These are phyloP conservation scores for Pseudopipra pipra DNA, from an alignment of 2,113 vertebrate genomes.

Conservation along the genomic window DNA sequence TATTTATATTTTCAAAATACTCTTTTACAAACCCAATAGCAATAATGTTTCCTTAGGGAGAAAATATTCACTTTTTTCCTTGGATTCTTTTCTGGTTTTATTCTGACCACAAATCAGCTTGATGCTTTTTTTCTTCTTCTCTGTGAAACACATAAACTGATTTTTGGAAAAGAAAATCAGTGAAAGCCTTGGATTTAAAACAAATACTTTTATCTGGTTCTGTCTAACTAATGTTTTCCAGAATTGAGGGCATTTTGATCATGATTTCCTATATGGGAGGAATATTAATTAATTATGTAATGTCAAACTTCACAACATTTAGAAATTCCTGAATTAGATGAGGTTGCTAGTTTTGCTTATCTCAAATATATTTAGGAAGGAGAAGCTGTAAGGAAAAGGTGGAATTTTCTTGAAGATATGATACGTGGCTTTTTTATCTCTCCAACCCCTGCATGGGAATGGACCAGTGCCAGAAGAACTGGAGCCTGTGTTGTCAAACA, in stretches of 20 bases:
- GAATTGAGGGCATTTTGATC: rapidly evolving
- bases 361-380: not conserved
- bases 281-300: not conserved
- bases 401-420: not conserved
- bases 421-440: not conserved
- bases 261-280: not conserved
- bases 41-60: not conserved
- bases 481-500: not conserved
- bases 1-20: not conserved
- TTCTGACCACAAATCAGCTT: not conserved
- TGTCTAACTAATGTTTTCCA: not conserved
- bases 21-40: not conserved
- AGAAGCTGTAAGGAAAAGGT: not conserved
- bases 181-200: not conserved
- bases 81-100: not conserved
- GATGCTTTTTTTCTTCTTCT: not conserved
- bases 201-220: not conserved
- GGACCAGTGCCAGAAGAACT: not conserved
- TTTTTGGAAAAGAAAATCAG: not conserved
- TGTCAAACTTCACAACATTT: not conserved
- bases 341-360: not conserved
- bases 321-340: not conserved
- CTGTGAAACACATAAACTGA: not conserved
- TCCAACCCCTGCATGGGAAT: not conserved
- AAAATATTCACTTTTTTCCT: not conserved